Evolutionary conservation across 2,113 vertebrate genomes (phyloP).

Genomic region (Bubo bubo): DNA sequence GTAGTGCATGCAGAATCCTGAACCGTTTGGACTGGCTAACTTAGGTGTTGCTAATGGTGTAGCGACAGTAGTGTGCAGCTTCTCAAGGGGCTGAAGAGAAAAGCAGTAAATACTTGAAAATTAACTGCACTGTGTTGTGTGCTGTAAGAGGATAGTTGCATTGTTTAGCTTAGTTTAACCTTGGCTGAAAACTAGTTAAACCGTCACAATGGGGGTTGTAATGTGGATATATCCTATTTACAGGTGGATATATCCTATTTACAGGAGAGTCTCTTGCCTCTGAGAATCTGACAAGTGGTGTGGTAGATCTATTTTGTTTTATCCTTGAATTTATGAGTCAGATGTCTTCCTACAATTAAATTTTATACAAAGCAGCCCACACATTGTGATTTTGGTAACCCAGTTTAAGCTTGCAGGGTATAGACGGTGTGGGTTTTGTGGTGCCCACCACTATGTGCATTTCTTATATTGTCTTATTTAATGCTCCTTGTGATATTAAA

Average conservation of each 20-base stretch:
- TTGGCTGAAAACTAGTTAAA: background rate
- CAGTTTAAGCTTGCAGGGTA: background rate
- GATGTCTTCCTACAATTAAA: background rate
- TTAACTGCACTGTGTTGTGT: background rate
- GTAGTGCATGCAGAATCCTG: background rate
- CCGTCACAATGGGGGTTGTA: background rate
- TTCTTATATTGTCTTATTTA: background rate
- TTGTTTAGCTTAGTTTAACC: background rate
- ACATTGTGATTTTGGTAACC: background rate
- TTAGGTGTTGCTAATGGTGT: accelerated
- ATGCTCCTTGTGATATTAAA: background rate
- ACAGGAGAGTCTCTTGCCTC: background rate
- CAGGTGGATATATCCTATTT: background rate
- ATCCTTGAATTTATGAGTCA: background rate
- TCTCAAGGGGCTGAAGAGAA: background rate
- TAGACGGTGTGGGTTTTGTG: background rate
- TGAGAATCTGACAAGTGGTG: background rate
- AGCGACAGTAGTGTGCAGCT: background rate
- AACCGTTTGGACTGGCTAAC: background rate
- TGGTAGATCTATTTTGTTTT: background rate
- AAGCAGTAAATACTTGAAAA: background rate
- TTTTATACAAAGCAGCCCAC: background rate
- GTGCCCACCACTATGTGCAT: background rate
- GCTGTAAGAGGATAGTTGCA: background rate
- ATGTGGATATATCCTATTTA: background rate